phyloP scores from a whole-genome alignment of 2,113 vertebrate genomes.

The Tenrec ecaudatus region DNA sequence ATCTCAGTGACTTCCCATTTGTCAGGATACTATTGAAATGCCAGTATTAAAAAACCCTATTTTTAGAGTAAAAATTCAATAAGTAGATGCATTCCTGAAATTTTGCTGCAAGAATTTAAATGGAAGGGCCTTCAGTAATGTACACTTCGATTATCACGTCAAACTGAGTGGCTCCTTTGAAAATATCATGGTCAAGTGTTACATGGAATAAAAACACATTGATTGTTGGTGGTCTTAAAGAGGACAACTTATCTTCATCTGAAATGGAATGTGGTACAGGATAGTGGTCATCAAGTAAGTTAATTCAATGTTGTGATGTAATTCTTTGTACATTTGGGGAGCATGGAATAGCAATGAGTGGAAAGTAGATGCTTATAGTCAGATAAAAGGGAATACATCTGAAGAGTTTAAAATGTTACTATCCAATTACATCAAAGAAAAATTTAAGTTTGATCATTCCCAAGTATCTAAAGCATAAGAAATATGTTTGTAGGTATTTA shows the following conservation, averaged over 20 bases:
- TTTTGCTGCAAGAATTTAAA: conserved; percentile 42
- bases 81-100: conserved; percentile 29
- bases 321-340: background rate
- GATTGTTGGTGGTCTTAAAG: background rate
- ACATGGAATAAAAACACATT: background rate
- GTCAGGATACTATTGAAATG: conserved; percentile 8
- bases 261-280: conserved; percentile 12
- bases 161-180: background rate
- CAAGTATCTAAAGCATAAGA: background rate
- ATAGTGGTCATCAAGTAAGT: background rate
- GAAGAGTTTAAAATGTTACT: background rate
- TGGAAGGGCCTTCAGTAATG: background rate
- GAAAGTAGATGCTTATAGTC: background rate
- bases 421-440: background rate
- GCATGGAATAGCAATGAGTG: background rate
- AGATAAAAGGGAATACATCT: background rate
- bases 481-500: background rate
- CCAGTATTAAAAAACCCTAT: conserved; percentile 19
- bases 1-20: conserved; percentile 64
- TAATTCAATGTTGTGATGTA: background rate
- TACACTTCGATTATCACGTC: conserved; percentile 15
- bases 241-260: background rate
- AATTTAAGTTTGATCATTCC: background rate
- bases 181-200: background rate
- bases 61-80: conserved; percentile 63